These are phyloP conservation scores for Drosophila miranda DNA, from an alignment of 1,140 invertebrate genomes.

Conservation along the genomic window DNA sequence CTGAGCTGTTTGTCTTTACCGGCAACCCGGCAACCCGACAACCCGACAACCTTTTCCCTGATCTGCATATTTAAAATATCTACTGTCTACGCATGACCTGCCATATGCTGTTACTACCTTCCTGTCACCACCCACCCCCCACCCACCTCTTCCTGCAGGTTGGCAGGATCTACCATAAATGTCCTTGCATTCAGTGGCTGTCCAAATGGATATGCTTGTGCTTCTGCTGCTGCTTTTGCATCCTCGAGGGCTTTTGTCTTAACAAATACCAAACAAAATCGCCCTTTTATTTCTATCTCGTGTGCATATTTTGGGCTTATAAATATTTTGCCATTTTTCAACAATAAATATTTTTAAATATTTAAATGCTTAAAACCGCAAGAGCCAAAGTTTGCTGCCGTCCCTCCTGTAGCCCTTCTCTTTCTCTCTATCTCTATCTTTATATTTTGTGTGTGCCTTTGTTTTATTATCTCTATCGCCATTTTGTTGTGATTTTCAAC, in stretches of 20 bases:
- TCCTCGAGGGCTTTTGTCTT: slow-evolving; percentile 42
- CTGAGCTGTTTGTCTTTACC: slow-evolving; percentile 52
- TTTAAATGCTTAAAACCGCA: slow-evolving; percentile 62
- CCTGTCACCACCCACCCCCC: slow-evolving; percentile 11
- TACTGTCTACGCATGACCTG: slow-evolving; percentile 46
- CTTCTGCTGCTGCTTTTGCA: neutral
- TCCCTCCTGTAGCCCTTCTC: neutral
- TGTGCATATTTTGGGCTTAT: slow-evolving; percentile 62
- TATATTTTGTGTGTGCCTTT: slow-evolving; percentile 47
- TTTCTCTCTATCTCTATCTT: slow-evolving; percentile 44
- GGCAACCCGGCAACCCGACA: slow-evolving; percentile 28
- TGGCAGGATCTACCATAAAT: too few species aligned
- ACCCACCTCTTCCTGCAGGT: too few species aligned
- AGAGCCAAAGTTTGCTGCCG: slow-evolving; percentile 37
- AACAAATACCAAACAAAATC: slow-evolving; percentile 43
- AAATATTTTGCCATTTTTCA: slow-evolving; percentile 72
- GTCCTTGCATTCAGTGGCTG: too few species aligned
- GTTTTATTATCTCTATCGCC: slow-evolving; percentile 69
- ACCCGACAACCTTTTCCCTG: slow-evolving; percentile 55
- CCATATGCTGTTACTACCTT: slow-evolving; percentile 28
- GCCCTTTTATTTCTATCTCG: slow-evolving; percentile 43
- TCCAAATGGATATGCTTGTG: slow-evolving; percentile 11
- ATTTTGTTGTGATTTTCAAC: slow-evolving; percentile 72
- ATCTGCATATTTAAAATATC: slow-evolving; percentile 71
- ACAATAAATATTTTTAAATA: slow-evolving; percentile 76